Evolutionary conservation across 2,888 invertebrate genomes (phyloP), one percentile per base, ranked within the genome.

Genomic region (Amorpha juglandis): DNA sequence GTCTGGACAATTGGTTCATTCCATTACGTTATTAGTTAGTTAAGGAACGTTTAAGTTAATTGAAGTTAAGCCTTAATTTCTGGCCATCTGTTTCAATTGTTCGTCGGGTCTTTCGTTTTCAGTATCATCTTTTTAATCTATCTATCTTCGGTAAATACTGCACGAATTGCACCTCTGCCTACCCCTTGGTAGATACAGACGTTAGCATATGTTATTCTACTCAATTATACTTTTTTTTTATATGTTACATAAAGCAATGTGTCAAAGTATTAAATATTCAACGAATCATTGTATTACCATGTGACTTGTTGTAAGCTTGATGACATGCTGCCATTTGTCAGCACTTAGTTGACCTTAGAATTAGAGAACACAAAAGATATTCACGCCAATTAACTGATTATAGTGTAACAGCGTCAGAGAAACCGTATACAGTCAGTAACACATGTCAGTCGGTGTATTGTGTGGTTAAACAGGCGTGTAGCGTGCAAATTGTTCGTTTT

Each of bases 331-430:
- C 27, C 27, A 2, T n/a, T 35, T 9, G 6, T 9, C 35, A 35
- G 16, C 9, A 58, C 38, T 38, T 16, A 19, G 38, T 42, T 58
- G 58, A 58, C 58, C 12, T 58, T 58, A 58, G 42, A 58, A 72
- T 64, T 21, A 55, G 50, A 58, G 35, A 72, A 73, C 70, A 76
- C 11, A 75, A 75, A 69, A 73, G 67, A 69, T 65, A 64, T 72
- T 76, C 74, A 79, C 73, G 72, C 71, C 55, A 71, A 77, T 77
- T 69, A 70, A 67, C 68, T 45, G 69, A 68, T 70, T 71, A 65
- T 74, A 67, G 69, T 75, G 81, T 74, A 78, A 78, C 78, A 80
- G 73, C 75, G 64, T 71, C 62, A 52, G 67, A 69, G 69, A 66
- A 66, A 67, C 67, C 63, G 68, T 72, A 74, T 76, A 76, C 68